Evolutionary conservation across 2,888 invertebrate species (phyloP).

Genomic region (Drosophila mimica): DNA sequence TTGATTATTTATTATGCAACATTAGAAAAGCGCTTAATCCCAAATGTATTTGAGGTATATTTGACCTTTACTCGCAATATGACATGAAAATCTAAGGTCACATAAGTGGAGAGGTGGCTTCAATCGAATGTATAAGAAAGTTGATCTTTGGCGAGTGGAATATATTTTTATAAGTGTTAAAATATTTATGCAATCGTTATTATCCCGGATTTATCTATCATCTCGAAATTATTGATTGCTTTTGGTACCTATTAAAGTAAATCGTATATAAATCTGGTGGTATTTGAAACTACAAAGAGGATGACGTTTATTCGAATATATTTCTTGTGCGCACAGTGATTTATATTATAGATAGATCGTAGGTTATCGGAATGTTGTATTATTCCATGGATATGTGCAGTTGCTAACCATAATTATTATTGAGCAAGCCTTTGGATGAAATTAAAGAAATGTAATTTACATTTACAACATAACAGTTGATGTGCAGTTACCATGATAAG

Average conservation of each 20-base stretch:
- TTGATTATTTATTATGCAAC: not conserved
- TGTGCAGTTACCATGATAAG: not conserved
- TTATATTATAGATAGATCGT: no score
- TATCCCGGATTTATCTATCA: not conserved
- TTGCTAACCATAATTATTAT: no score
- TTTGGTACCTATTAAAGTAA: not conserved
- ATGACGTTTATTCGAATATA: no score
- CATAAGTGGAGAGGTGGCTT: not conserved
- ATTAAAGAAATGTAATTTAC: not conserved
- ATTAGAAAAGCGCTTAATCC: not conserved
- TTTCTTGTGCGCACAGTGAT: no score
- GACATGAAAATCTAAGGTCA: not conserved
- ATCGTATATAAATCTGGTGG: not conserved
- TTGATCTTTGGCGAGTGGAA: no score
- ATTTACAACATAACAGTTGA: not conserved
- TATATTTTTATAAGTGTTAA: not conserved
- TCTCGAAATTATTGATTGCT: not conserved
- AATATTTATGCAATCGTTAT: not conserved
- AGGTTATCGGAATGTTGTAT: not conserved
- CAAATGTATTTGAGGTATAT: not conserved
- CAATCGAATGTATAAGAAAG: not conserved
- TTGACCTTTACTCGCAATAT: not conserved
- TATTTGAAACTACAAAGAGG: not conserved
- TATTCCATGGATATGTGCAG: not conserved
- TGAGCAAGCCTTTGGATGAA: not conserved